Conservation (phyloP, 2,888 invertebrate genomes). For the Euplexia lucipara region DNA sequence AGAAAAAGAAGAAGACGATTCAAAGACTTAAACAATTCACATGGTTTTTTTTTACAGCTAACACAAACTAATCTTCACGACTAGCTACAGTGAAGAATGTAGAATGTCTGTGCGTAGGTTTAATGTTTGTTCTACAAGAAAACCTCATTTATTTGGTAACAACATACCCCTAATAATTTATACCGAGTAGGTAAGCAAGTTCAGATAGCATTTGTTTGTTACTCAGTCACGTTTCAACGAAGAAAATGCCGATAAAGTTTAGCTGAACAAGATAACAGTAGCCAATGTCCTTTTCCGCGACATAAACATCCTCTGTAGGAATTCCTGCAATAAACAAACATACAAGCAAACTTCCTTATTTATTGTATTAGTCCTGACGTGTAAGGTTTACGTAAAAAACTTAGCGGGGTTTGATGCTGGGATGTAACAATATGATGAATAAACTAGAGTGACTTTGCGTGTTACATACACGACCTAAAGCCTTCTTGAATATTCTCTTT, state of each 20-base stretch:
- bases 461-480: background rate
- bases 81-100: no score
- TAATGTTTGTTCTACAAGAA: no score
- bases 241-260: constrained; percentile 56
- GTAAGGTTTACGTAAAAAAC: constrained; percentile 42
- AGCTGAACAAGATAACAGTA: constrained; percentile 56
- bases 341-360: constrained; percentile 46
- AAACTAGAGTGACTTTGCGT: constrained; percentile 8
- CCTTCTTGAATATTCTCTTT: no score
- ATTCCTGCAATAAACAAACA: constrained; percentile 55
- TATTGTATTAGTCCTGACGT: constrained; percentile 42
- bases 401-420: constrained; percentile 4
- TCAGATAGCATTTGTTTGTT: constrained; percentile 48
- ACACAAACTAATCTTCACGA: no score
- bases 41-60: no score
- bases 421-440: constrained; percentile 25
- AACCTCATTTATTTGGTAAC: background rate
- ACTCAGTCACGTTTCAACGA: constrained; percentile 54
- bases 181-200: background rate
- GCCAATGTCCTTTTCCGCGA: constrained; percentile 45
- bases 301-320: constrained; percentile 52
- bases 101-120: no score
- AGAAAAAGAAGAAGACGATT: no score
- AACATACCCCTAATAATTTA: background rate
- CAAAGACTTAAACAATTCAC: no score